These are phyloP conservation scores for Ochropacha duplaris DNA, from an alignment of 2,888 invertebrate genomes.

Conservation along the genomic window DNA sequence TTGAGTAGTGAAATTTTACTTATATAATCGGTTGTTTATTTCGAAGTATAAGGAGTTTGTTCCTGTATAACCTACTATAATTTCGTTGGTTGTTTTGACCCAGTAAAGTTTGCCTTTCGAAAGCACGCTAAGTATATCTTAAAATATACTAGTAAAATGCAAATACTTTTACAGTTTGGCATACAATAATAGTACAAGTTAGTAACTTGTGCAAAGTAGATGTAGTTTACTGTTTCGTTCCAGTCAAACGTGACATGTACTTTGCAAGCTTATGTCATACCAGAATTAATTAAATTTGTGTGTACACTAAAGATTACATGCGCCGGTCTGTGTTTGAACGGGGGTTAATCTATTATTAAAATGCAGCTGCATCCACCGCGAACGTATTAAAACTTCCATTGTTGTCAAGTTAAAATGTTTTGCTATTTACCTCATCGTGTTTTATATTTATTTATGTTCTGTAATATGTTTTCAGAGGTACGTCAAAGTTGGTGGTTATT, in stretches of 20 bases:
- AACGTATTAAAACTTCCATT: constrained; percentile 34
- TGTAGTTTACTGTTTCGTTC: constrained; percentile 16
- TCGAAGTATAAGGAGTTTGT: too few relatives aligned
- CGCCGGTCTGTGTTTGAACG: constrained; percentile 47
- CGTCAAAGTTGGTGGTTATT: too few relatives aligned
- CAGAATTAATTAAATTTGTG: constrained; percentile 70
- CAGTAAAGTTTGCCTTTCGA: too few relatives aligned
- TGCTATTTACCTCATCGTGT: constrained; percentile 21
- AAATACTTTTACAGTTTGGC: background rate
- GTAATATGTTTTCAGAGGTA: background rate
- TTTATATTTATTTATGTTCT: constrained; percentile 8
- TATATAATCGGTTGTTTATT: too few relatives aligned
- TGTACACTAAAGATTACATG: constrained; percentile 69
- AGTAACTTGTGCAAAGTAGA: background rate
- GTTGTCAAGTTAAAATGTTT: constrained; percentile 34
- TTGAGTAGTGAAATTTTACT: too few relatives aligned
- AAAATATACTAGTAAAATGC: background rate
- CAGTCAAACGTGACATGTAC: constrained; percentile 20
- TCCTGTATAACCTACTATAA: too few relatives aligned
- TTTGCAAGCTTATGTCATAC: constrained; percentile 46
- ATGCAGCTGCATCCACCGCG: constrained; percentile 54
- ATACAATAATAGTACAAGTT: background rate
- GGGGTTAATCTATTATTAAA: constrained; percentile 70
- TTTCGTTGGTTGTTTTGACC: too few relatives aligned
- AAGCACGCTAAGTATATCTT: background rate